These are phyloP conservation scores for Danaus melanippus DNA, from an alignment of 1,140 invertebrate genomes.

Conservation along the genomic window DNA sequence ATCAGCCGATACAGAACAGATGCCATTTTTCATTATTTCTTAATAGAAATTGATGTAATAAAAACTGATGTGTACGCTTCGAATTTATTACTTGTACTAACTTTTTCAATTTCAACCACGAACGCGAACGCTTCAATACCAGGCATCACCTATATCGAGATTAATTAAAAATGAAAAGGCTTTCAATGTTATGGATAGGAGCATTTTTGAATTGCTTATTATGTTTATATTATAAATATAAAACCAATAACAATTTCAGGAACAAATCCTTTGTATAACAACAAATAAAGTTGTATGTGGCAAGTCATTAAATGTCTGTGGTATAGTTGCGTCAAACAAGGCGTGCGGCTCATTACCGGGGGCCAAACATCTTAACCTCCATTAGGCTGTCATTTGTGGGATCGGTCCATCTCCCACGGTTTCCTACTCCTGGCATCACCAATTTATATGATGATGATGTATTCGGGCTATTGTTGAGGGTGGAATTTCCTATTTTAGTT, in stretches of 20 bases:
- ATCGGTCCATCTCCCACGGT: constrained; percentile 44
- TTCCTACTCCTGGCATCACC: constrained; percentile 42
- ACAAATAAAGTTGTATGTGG: constrained; percentile 8
- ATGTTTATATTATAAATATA: no score
- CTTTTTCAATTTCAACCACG: no score
- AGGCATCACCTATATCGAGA: no score
- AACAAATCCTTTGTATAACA: constrained; percentile 9
- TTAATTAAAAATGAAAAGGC: no score
- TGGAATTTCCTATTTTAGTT: constrained; percentile 38
- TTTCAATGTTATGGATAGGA: no score
- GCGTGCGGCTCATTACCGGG: constrained; percentile 42
- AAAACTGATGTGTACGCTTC: constrained; percentile 12
- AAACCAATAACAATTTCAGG: no score
- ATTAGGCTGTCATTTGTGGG: constrained; percentile 47
- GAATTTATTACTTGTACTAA: no score
- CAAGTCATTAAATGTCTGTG: constrained; percentile 46
- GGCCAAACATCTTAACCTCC: constrained; percentile 61
- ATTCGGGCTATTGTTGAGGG: constrained; percentile 32
- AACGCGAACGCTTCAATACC: no score
- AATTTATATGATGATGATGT: constrained; percentile 31
- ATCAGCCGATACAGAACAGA: constrained; percentile 18
- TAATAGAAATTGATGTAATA: constrained; percentile 40
- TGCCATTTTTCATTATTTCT: constrained; percentile 26
- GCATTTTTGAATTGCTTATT: no score
- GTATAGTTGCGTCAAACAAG: constrained; percentile 45